Evolutionary conservation across 2,113 vertebrate genomes (phyloP).

Genomic region (Hippolais icterina): DNA sequence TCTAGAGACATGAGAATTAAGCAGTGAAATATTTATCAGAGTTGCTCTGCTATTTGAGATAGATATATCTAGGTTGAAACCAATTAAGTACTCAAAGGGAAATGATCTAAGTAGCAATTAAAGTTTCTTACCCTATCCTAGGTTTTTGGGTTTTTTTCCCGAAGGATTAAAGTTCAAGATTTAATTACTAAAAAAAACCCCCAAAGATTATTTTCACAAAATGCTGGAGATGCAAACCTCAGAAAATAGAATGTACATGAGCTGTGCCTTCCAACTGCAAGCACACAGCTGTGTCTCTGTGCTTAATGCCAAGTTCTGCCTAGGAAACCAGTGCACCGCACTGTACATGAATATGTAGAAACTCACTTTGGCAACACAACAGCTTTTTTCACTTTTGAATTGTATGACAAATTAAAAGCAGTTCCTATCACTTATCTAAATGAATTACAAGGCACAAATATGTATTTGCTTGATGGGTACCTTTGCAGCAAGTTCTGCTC

Average conservation of each 20-base stretch:
- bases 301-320: background rate
- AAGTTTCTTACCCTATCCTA: background rate
- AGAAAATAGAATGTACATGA: background rate
- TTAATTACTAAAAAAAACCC: background rate
- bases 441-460: background rate
- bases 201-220: background rate
- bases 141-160: background rate
- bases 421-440: background rate
- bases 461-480: background rate
- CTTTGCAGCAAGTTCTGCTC: background rate
- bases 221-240: background rate
- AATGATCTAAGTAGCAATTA: background rate
- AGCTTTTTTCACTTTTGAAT: background rate
- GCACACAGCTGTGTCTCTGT: background rate
- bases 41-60: background rate
- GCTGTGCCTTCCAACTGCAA: background rate
- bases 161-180: background rate
- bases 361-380: background rate
- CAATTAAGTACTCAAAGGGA: background rate
- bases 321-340: background rate
- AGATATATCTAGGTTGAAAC: background rate
- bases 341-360: background rate
- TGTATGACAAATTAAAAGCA: background rate
- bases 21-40: constrained; percentile 11
- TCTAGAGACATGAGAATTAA: background rate